A percentile compares a stretch with the other conserved stretches of the same genome.
phyloP scores from a whole-genome alignment of 30 jellyfish, hydroid and myxozoan genomes.

The Clytia hemisphaerica region DNA sequence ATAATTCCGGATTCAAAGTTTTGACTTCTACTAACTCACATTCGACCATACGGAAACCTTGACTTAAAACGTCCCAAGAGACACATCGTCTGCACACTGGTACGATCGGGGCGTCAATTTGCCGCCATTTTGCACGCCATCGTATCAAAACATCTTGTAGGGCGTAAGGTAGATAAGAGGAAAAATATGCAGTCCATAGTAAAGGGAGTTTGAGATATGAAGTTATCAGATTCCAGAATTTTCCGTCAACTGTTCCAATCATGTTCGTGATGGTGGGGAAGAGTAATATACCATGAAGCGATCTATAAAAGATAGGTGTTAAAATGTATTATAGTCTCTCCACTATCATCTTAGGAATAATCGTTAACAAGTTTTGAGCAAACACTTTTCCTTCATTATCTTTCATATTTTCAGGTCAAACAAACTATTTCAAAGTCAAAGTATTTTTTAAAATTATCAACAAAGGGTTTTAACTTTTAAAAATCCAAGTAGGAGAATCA shows the following conservation, averaged over 20 bases:
- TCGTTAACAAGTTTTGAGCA: no score
- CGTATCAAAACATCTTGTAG: slow-evolving; percentile 37
- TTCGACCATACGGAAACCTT: slow-evolving; percentile 69
- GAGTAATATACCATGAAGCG: slow-evolving; percentile 21
- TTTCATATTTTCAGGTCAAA: no score
- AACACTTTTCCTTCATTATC: no score
- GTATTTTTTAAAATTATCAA: no score
- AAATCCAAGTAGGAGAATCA: no score
- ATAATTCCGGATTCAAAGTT: slow-evolving; percentile 32
- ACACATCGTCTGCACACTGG: slow-evolving; percentile 38
- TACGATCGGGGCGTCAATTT: slow-evolving; percentile 28
- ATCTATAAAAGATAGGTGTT: no score
- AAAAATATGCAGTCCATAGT: slow-evolving; percentile 42
- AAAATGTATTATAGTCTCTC: no score
- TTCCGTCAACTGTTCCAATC: slow-evolving; percentile 62
- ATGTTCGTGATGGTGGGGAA: slow-evolving; percentile 67
- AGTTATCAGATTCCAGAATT: slow-evolving; percentile 73
- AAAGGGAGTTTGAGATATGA: slow-evolving; percentile 51
- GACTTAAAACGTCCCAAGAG: slow-evolving; percentile 48
- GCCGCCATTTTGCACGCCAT: slow-evolving; percentile 77
- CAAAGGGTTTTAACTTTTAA: no score
- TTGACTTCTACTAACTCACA: slow-evolving; percentile 59
- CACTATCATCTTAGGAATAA: no score
- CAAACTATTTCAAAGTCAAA: no score
- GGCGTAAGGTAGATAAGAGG: slow-evolving; percentile 60